These are phyloP conservation scores for Cerceris rybyensis DNA, from an alignment of 2,888 invertebrate genomes.

Conservation along the genomic window DNA sequence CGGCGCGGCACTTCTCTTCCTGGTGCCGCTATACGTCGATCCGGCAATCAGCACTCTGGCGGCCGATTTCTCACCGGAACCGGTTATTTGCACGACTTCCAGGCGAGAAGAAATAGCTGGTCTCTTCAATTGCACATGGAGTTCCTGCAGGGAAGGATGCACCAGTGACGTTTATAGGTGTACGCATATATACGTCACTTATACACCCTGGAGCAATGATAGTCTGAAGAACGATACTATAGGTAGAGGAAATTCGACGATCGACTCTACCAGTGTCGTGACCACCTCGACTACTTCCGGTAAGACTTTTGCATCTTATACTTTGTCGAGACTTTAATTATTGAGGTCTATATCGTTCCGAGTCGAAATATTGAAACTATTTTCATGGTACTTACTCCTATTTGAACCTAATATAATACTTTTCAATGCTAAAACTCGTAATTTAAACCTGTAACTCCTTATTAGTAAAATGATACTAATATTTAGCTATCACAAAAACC, in stretches of 20 bases:
- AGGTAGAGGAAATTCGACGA: slow-evolving; percentile 41
- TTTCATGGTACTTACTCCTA: no score
- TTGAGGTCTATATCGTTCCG: no score
- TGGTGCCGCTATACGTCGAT: slow-evolving; percentile 89
- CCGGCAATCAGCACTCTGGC: slow-evolving; percentile 87
- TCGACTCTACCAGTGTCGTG: slow-evolving; percentile 51
- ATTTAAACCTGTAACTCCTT: no score
- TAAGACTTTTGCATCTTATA: slow-evolving; percentile 23
- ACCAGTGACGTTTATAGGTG: slow-evolving; percentile 90
- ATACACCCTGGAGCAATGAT: slow-evolving; percentile 79
- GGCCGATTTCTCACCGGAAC: slow-evolving; percentile 89
- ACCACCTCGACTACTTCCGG: slow-evolving; percentile 51
- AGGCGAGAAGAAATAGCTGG: slow-evolving; percentile 88
- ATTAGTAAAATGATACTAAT: no score
- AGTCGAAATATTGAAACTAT: no score
- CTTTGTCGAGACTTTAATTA: no score
- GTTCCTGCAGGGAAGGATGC: slow-evolving; percentile 91
- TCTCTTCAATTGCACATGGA: slow-evolving; percentile 91
- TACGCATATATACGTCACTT: slow-evolving; percentile 87
- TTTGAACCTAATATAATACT: no score
- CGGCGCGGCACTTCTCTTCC: slow-evolving; percentile 88
- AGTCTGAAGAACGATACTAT: slow-evolving; percentile 57
- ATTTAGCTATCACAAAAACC: no score
- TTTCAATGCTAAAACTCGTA: no score
- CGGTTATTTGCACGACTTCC: slow-evolving; percentile 89